These are phyloP conservation scores for Platysteira castanea DNA, from an alignment of 2,113 vertebrate genomes.

Conservation along the genomic window DNA sequence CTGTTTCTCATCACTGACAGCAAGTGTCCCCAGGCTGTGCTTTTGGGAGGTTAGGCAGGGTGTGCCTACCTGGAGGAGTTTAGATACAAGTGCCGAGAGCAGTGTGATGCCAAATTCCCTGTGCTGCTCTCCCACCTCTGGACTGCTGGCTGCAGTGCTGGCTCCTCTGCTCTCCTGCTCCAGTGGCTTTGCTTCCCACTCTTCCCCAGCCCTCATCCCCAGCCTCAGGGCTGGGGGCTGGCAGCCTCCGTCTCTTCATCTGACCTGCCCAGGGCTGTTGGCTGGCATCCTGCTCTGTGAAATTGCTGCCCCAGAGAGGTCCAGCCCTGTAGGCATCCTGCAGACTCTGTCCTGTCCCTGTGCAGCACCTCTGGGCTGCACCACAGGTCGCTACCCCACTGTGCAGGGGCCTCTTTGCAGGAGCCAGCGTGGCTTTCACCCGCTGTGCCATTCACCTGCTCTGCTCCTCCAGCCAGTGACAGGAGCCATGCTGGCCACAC, in stretches of 20 bases:
- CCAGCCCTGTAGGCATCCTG: neutral
- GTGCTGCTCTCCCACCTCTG: neutral
- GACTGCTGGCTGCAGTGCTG: neutral
- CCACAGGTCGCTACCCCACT: neutral
- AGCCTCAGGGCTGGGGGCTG: neutral
- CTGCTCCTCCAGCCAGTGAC: neutral
- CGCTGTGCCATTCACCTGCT: neutral
- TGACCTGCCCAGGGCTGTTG: neutral
- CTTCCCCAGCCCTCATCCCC: neutral
- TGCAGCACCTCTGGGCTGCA: neutral
- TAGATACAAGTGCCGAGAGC: neutral
- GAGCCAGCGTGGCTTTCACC: neutral
- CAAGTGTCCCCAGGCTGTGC: neutral
- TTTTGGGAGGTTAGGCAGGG: neutral
- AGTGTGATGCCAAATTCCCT: neutral
- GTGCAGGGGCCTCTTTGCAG: neutral
- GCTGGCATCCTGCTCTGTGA: accelerated
- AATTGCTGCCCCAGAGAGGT: neutral
- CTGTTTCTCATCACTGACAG: neutral
- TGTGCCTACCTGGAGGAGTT: neutral
- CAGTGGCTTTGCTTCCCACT: neutral
- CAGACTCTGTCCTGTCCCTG: neutral
- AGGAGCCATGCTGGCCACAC: accelerated
- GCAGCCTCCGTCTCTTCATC: neutral
- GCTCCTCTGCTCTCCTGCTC: neutral